Evolutionary conservation across 2,888 invertebrate species (phyloP).

Genomic region (Neoaliturus tenellus): DNA sequence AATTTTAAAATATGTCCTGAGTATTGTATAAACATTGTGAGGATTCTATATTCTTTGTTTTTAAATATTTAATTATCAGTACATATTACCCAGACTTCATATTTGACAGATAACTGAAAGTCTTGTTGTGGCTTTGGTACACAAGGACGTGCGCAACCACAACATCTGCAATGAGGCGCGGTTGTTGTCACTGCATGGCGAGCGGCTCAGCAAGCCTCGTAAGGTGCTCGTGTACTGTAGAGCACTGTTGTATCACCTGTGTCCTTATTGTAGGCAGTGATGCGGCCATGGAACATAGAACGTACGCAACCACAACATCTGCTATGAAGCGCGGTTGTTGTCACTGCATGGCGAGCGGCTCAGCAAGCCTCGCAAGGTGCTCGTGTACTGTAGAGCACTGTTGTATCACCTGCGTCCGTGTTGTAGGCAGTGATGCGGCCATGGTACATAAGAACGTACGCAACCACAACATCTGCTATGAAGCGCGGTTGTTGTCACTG

Average conservation of each 20-base stretch:
- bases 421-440: conserved; percentile 86
- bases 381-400: no score
- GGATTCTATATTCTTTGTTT: no score
- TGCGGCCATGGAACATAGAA: conserved; percentile 90
- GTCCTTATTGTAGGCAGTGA: conserved; percentile 86
- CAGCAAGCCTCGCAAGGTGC: conserved; percentile 89
- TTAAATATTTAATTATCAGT: no score
- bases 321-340: conserved; percentile 89
- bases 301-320: conserved; percentile 90
- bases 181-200: conserved; percentile 79
- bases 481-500: conserved; percentile 84
- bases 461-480: conserved; percentile 91
- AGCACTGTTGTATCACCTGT: no score
- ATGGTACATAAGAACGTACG: conserved; percentile 92
- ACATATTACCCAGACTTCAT: no score
- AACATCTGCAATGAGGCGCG: conserved; percentile 92
- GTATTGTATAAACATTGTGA: no score
- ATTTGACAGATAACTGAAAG: no score
- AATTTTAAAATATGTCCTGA: no score
- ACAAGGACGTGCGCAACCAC: conserved; percentile 91
- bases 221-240: conserved; percentile 94
- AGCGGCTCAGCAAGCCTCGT: conserved; percentile 83
- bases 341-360: conserved; percentile 78
- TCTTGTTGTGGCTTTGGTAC: conserved; percentile 88
- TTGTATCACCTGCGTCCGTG: no score